Percentiles rank a stretch among this genome's conserved stretches.
These are phyloP conservation scores for Rhabditoides inermis DNA, from an alignment of 2,888 invertebrate genomes.

Conservation along the genomic window DNA sequence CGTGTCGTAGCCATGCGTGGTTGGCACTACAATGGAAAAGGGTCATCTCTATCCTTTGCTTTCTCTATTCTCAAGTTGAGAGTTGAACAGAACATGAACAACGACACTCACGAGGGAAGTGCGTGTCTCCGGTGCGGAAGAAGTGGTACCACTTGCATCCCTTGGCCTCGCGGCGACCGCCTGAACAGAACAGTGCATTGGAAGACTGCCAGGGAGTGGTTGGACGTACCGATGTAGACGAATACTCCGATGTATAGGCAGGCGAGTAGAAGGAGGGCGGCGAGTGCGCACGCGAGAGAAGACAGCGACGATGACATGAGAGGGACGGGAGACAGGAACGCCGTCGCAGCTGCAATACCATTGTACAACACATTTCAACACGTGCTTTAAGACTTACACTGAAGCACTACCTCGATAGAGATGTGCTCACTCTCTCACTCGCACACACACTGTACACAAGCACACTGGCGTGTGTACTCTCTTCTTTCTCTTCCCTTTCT, in stretches of 20 bases:
- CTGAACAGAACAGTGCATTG: background rate
- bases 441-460: too few species aligned
- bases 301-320: constrained; percentile 15
- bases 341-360: background rate
- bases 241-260: constrained; percentile 37
- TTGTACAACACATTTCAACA: too few species aligned
- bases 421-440: too few species aligned
- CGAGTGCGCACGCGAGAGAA: constrained; percentile 11
- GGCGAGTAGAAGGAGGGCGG: constrained; percentile 20
- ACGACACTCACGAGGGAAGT: constrained; percentile 37
- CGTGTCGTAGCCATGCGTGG: constrained; percentile 25
- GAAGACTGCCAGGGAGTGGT: background rate
- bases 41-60: background rate
- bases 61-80: background rate
- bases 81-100: background rate
- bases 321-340: background rate
- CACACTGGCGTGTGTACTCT: too few species aligned
- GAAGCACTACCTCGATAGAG: too few species aligned
- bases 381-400: too few species aligned
- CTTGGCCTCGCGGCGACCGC: constrained; percentile 40
- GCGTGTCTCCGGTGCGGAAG: constrained; percentile 42
- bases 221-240: constrained; percentile 19
- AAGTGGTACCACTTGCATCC: constrained; percentile 50
- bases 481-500: too few species aligned
- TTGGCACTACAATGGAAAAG: constrained; percentile 20